Evolutionary conservation across 2,888 invertebrate species (phyloP).

Genomic region (Philopedon plagiatum): DNA sequence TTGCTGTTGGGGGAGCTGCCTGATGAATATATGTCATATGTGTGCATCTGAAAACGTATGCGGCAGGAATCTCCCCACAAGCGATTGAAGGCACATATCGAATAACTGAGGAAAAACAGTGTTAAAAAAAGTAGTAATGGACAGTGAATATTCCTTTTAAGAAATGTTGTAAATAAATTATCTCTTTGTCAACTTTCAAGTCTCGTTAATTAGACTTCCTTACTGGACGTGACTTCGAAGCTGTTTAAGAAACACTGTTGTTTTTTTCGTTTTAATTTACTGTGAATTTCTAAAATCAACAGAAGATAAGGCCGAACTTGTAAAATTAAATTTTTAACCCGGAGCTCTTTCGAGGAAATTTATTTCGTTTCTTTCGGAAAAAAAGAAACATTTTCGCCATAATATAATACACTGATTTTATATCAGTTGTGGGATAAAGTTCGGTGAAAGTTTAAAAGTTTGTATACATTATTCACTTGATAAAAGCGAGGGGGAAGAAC

Average conservation of each 20-base stretch:
- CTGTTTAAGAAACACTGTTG: background rate
- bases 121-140: too few relatives aligned
- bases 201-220: too few relatives aligned
- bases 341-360: constrained; percentile 14
- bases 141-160: too few relatives aligned
- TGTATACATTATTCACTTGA: constrained; percentile 49
- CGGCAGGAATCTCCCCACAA: too few relatives aligned
- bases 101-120: too few relatives aligned
- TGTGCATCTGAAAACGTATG: too few relatives aligned
- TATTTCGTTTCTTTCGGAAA: constrained; percentile 33
- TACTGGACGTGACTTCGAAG: background rate
- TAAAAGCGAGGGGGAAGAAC: constrained; percentile 42
- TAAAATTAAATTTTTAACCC: constrained; percentile 23
- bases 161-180: too few relatives aligned
- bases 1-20: too few relatives aligned
- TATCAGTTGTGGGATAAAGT: constrained; percentile 39
- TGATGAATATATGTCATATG: too few relatives aligned
- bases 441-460: constrained; percentile 47
- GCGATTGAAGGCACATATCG: too few relatives aligned
- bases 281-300: background rate
- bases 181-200: too few relatives aligned
- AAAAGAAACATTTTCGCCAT: constrained; percentile 27
- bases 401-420: constrained; percentile 41
- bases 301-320: constrained; percentile 18
- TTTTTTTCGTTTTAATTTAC: background rate